A percentile compares a stretch with the other conserved stretches of the same genome.
Conservation (phyloP, 2,888 invertebrate genomes). For the Brachyopa scutellaris region DNA sequence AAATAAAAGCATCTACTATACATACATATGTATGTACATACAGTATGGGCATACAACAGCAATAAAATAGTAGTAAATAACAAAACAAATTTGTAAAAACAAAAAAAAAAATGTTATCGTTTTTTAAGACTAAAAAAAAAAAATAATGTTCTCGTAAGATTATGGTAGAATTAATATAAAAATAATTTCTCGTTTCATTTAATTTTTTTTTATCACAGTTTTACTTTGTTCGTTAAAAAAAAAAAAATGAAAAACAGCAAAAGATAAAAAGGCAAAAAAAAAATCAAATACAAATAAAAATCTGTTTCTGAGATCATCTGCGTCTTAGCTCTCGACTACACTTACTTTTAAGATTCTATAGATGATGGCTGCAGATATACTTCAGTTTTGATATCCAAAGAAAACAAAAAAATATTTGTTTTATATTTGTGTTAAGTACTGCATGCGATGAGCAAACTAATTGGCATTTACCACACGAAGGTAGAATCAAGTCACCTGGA, state of each 20-base stretch:
- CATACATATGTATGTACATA: too few relatives aligned
- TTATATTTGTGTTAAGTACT: constrained; percentile 6
- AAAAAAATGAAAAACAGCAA: background rate
- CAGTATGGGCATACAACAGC: too few relatives aligned
- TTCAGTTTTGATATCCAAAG: constrained; percentile 49
- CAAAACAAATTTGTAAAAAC: too few relatives aligned
- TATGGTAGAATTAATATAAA: too few relatives aligned
- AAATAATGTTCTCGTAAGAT: too few relatives aligned
- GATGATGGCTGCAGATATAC: background rate
- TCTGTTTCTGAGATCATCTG: constrained; percentile 3
- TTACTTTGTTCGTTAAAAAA: background rate
- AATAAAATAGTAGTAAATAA: too few relatives aligned
- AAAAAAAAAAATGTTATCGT: too few relatives aligned
- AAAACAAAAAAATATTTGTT: background rate
- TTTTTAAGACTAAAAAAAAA: too few relatives aligned
- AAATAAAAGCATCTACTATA: too few relatives aligned
- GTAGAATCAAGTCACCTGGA: constrained; percentile 55
- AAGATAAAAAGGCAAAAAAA: too few relatives aligned
- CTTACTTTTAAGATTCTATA: constrained; percentile 37
- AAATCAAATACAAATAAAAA: background rate
- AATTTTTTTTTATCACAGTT: too few relatives aligned
- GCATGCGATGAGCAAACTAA: constrained; percentile 60
- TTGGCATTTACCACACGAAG: constrained; percentile 56
- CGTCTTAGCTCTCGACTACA: background rate
- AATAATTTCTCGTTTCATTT: too few relatives aligned